Evolutionary conservation across 2,113 vertebrate genomes (phyloP).

Genomic region (Pantherophis guttatus): DNA sequence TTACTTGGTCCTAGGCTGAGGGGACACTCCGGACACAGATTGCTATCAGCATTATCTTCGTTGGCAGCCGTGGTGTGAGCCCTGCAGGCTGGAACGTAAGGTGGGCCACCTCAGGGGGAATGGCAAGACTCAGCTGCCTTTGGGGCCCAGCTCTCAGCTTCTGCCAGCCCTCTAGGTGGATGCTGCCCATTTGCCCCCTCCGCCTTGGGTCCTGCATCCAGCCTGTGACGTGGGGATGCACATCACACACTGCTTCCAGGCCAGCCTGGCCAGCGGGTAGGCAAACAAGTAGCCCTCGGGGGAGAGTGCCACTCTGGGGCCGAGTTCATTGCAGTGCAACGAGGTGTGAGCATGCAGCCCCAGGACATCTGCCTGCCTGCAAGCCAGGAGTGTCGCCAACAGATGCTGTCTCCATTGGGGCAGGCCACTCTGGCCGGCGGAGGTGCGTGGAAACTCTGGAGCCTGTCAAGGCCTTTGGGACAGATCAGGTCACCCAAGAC

Average conservation of each 20-base stretch:
- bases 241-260: neutral
- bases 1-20: no score
- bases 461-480: neutral
- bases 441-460: neutral
- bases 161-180: no score
- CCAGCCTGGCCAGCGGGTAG: neutral
- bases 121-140: neutral
- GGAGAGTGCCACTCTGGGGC: neutral
- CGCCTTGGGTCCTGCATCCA: neutral
- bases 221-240: neutral
- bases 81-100: neutral
- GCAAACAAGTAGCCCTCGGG: no score
- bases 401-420: no score
- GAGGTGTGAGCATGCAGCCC: neutral
- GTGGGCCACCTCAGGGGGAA: neutral
- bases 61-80: neutral
- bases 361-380: neutral
- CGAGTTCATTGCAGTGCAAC: neutral
- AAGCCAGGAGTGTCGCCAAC: no score
- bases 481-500: neutral
- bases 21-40: no score
- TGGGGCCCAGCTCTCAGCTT: neutral
- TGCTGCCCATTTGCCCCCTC: no score
- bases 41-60: neutral
- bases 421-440: accelerated